Evolutionary conservation across 2,888 invertebrate genomes (phyloP), one percentile per base, ranked within the genome.

Genomic region (Carabus problematicus): DNA sequence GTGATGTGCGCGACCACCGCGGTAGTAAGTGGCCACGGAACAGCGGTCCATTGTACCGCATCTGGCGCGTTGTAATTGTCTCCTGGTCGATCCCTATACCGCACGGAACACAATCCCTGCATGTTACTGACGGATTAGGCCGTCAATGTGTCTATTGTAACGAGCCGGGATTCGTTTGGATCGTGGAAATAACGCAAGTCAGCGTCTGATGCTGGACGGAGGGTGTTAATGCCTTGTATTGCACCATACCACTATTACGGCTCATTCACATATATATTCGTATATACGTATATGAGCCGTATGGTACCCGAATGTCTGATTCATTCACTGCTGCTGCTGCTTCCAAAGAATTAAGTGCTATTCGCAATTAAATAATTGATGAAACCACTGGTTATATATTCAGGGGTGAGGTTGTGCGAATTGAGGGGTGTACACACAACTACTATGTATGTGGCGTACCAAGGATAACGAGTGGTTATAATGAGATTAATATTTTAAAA

Each of bases 91-190:
- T 29, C 29, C 29, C 29, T 29, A 29, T 29, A 43, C 45, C 16
- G 45, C 19, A 55, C 9, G 4, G 52, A 55, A 59, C 62, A 62
- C 49, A 55, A 55, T 56, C 55, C 64, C 45, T 52, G 42, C 56
- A 40, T 64, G 56, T 64, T 64, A 64, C 55, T 14, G 64, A 64
- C 56, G 55, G 56, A 64, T 64, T 64, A 64, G 64, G 41, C 42
- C 55, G 64, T 64, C 64, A 64, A 64, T 64, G 45, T 64, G 64
- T 64, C 64, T 16, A 62, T 62, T 62, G 62, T 62, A 62, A 62
- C 62, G 49, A 62, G 40, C 62, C 16, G n/a, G 52, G 16, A 14
- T 45, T 45, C 45, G 52, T 16, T 12, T 18, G 14, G 9, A 9
- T 52, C 9, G 52, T 12, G 9, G 52, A n/a, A 19, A 42, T 8